These are phyloP conservation scores for Geopemphigus sp. DNA, from an alignment of 1,140 invertebrate species.

Conservation along the genomic window DNA sequence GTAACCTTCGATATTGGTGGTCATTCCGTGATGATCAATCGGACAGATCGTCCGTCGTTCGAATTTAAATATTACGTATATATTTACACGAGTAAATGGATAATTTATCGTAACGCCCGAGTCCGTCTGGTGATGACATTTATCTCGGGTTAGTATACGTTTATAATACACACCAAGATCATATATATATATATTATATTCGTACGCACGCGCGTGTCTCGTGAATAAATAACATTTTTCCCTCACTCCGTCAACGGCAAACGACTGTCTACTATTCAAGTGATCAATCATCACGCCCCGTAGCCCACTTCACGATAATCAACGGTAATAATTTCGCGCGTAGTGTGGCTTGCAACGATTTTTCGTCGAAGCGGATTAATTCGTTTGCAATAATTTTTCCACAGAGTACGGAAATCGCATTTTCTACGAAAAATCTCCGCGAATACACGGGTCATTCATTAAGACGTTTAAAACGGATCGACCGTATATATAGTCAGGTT, in stretches of 20 bases:
- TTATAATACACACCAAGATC: background rate
- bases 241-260: background rate
- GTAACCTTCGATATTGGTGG: too few relatives aligned
- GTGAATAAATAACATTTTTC: constrained; percentile 33
- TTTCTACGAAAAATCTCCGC: too few relatives aligned
- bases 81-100: too few relatives aligned
- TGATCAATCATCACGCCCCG: constrained; percentile 31
- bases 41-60: too few relatives aligned
- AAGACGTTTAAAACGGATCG: too few relatives aligned
- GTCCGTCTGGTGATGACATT: constrained; percentile 7
- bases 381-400: background rate
- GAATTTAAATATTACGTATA: too few relatives aligned
- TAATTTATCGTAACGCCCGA: background rate
- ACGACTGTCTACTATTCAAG: background rate
- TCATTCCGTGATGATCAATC: too few relatives aligned
- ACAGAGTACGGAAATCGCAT: too few relatives aligned
- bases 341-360: background rate
- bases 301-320: constrained; percentile 10
- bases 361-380: background rate
- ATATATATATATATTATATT: constrained; percentile 8
- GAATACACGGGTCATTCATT: too few relatives aligned
- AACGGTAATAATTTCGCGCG: constrained; percentile 12
- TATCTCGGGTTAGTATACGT: background rate
- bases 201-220: background rate
- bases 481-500: too few relatives aligned